phyloP scores from a whole-genome alignment of 2,888 invertebrate genomes.

The Saturnia pavonia region DNA sequence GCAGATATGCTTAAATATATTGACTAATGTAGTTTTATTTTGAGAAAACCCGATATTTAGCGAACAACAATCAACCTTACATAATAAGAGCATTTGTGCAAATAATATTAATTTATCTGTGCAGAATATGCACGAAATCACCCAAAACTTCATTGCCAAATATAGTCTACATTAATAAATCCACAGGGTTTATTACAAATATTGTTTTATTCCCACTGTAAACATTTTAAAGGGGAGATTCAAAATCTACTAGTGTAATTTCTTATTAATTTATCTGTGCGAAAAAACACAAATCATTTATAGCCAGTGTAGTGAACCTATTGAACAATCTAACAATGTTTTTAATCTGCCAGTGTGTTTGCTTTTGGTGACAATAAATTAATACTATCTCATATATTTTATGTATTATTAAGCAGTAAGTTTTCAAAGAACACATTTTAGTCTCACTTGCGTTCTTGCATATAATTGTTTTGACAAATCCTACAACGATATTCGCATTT shows the following conservation, averaged over 20 bases:
- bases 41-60: background rate
- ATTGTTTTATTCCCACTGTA: too few relatives aligned
- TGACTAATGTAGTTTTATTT: background rate
- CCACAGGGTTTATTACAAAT: too few relatives aligned
- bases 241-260: too few relatives aligned
- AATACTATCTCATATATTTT: background rate
- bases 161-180: too few relatives aligned
- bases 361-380: background rate
- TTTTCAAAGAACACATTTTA: background rate
- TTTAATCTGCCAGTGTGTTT: background rate
- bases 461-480: background rate
- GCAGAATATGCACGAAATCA: background rate
- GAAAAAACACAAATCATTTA: background rate
- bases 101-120: background rate
- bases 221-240: too few relatives aligned
- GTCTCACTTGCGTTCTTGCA: background rate
- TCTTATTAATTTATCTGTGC: background rate
- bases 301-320: background rate
- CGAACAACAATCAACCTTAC: background rate
- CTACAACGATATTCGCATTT: too few relatives aligned
- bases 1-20: background rate
- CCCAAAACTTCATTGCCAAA: background rate
- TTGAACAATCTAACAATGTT: background rate
- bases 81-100: background rate
- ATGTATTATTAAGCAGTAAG: background rate